Evolutionary conservation across 2,113 vertebrate species (phyloP).

Genomic region (Hippolais icterina): DNA sequence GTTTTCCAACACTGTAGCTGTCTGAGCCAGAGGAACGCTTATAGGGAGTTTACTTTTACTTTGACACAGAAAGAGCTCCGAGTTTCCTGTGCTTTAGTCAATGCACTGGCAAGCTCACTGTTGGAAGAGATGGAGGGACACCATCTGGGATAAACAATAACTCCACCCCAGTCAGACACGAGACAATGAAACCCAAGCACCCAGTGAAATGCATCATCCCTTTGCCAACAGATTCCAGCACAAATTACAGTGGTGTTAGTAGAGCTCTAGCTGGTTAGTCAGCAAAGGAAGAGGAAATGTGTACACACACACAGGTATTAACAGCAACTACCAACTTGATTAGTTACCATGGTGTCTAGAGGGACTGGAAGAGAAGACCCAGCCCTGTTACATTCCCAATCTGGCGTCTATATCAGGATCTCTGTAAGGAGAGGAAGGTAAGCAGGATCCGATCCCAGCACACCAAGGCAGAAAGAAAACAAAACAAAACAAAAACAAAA

Average conservation of each 20-base stretch:
- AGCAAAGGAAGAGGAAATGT: constrained; percentile 49
- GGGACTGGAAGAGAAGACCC: constrained; percentile 72
- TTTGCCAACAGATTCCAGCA: constrained; percentile 62
- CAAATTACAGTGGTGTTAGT: constrained; percentile 45
- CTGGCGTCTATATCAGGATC: constrained; percentile 76
- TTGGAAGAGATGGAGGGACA: constrained; percentile 38
- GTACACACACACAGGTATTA: constrained; percentile 50
- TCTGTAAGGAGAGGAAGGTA: constrained; percentile 75
- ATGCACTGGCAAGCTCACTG: not conserved
- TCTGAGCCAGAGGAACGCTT: not conserved
- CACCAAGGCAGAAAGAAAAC: constrained; percentile 58
- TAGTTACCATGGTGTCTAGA: constrained; percentile 81
- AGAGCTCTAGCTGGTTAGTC: constrained; percentile 50
- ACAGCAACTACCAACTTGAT: constrained; percentile 65
- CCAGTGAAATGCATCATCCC: constrained; percentile 52
- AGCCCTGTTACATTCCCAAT: constrained; percentile 71
- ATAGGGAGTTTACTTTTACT: not conserved
- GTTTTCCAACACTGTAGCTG: not conserved
- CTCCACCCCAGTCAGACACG: constrained; percentile 27
- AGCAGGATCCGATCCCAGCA: constrained; percentile 71
- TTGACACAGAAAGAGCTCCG: not conserved
- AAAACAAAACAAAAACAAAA: not conserved
- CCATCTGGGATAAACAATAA: not conserved
- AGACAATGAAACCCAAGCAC: constrained; percentile 63
- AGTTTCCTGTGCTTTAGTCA: constrained; percentile 1